phyloP scores from a whole-genome alignment of 1,140 invertebrate genomes.

The Drosophila gunungcola region DNA sequence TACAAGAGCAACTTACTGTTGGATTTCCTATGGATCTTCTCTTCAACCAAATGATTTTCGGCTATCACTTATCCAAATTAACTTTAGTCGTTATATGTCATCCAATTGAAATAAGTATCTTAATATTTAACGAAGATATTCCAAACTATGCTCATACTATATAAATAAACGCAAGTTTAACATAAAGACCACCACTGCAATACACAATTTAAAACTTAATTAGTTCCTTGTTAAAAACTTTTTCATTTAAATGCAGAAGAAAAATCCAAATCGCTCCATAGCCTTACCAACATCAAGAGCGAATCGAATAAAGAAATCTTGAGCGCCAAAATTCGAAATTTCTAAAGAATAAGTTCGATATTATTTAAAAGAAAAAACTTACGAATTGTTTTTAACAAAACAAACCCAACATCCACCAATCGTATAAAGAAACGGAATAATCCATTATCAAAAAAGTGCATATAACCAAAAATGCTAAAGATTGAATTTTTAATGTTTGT shows the following conservation, averaged over 20 bases:
- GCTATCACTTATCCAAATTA: neutral
- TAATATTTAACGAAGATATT: neutral
- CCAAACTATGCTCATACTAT: neutral
- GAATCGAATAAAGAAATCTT: neutral
- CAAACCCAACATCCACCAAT: too few relatives aligned
- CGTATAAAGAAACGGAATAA: too few relatives aligned
- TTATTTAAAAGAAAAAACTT: too few relatives aligned
- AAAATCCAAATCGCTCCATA: constrained; percentile 1
- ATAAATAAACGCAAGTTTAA: neutral
- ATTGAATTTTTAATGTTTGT: too few relatives aligned
- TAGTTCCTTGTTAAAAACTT: neutral
- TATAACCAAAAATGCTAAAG: too few relatives aligned
- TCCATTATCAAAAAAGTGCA: too few relatives aligned
- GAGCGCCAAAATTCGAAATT: too few relatives aligned
- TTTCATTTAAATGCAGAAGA: neutral
- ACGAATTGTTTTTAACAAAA: too few relatives aligned
- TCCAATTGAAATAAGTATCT: constrained; percentile 5
- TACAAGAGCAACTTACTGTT: constrained; percentile 29
- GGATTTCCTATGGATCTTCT: neutral
- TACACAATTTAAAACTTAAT: constrained; percentile 13
- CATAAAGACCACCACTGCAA: constrained; percentile 13
- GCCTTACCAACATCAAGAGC: constrained; percentile 24
- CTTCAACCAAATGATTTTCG: neutral
- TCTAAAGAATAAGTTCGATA: too few relatives aligned
- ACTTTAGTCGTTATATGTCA: neutral